Base-by-base conservation (phyloP, 2,113 vertebrate genomes). In the Pygoscelis antarcticus region DNA sequence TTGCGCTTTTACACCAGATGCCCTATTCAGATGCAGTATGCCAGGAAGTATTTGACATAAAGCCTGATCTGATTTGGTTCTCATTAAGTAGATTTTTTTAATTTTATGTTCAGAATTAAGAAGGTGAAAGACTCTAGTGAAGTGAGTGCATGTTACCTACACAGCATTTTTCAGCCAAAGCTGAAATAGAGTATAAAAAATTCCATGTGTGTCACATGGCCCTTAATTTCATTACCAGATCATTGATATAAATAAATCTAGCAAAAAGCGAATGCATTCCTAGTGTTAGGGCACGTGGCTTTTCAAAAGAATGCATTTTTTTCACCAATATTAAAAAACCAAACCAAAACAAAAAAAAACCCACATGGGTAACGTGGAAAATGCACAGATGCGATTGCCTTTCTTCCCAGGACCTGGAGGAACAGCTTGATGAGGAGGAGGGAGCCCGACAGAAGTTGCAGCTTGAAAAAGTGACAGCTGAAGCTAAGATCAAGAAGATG, bases 401-500 rank as follows among this genome's bases (percentile, higher is more conserved):
- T 36, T 68, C 42, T 75, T 46, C 23, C 57, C 68, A 99, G 99
- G 99, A 99, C 93, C 98, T 99, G 58, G 99, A 99, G 94, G 99
- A 99, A 30, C 99, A 99, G 92, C 98, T 99, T 2, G 99, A 99
- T 64, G 99, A 99, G 96, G 99, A 99, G 85, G 99, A 99, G 83
- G 99, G 99, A 51, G 99, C 99, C 22, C 98, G 99, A 40, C 99
- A 99, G 97, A 99, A 99, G 94, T 97, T 99, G 27, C 99, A 99
- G 97, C 98, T 99, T 83, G 99, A 99, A 75, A 99, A 99, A 96
- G 99, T 99, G 83, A 99, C 99, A 0, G 99, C 99, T 8, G 99
- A 99, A 93, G 99, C 99, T 0, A 99, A 99, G 96, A 99, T 99
- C 90, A 99, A 99, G 97, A 99, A 99, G 97, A 99, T 99, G 99